Base-by-base conservation (phyloP, 2,797 vertebrate genomes). In the Cynodonichthys magdalenae region DNA sequence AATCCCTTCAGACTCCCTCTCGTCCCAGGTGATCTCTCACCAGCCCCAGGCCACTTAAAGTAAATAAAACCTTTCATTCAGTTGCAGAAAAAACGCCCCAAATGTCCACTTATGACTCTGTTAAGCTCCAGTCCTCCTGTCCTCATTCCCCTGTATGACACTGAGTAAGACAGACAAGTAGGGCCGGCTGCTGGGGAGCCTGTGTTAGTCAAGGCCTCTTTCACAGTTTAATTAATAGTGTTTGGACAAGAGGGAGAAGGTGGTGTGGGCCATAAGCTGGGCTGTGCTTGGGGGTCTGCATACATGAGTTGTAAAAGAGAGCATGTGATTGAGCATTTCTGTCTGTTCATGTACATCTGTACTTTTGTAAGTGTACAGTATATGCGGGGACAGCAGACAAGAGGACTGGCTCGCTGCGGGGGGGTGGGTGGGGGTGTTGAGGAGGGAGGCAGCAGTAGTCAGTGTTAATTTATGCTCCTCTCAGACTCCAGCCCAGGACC, bases 201-300 rank as follows among this genome's bases (percentile, higher is more conserved):
- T 75, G 81, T 81, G 88, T 87, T 89, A 91, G 88, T 93, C 89
- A 91, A 92, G 91, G 90, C 89, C 89, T 85, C 91, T 92, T 92
- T 93, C 92, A 92, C 91, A 90, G 86, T 92, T 92, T 92, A 92
- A 93, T 92, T 92, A 91, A 92, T 91, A 90, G 90, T 92, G 90
- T 92, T 92, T 92, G 88, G 85, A 92, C 85, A 92, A 89, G 86
- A 78, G 61, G 78, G 80, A 82, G 87, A 83, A 85, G 82, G 79
- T 76, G 84, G 75, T 75, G 71, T 54, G 75, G 75, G 71, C 77
- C 61, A 46, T 75, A 52, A 81, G 83, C 62, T 4, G 66, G 60
- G 56, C 57, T 59, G 54, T 1, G 51, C 60, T 53, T 59, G 66
- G 58, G 49, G 47, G 47, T 19, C 19, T n/a, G 17, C 31, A 42